These are phyloP conservation scores for Archaeoteleia sp. DNA, from an alignment of 2,888 invertebrate species.

Conservation along the genomic window DNA sequence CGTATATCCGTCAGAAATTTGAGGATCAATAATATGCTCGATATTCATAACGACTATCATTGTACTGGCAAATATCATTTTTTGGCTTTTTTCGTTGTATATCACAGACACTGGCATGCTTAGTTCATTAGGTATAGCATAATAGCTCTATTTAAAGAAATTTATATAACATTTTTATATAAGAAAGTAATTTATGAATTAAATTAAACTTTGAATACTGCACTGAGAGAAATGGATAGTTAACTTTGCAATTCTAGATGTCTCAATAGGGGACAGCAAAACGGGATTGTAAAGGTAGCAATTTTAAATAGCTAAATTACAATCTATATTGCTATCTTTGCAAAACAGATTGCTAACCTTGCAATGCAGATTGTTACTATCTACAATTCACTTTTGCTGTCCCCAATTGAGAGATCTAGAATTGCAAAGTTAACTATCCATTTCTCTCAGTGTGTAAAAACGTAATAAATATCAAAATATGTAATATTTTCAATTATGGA, in stretches of 20 bases:
- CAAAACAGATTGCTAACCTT: too few species aligned
- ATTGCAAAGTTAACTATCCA: too few species aligned
- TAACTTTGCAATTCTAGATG: too few species aligned
- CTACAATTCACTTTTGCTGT: too few species aligned
- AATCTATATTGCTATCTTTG: too few species aligned
- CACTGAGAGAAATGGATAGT: too few species aligned
- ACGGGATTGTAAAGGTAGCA: too few species aligned
- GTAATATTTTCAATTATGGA: background rate
- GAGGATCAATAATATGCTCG: slow-evolving; percentile 80
- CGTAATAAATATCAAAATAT: background rate
- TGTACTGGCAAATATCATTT: slow-evolving; percentile 81
- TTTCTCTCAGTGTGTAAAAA: background rate
- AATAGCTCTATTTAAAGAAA: slow-evolving; percentile 77
- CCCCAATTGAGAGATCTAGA: too few species aligned
- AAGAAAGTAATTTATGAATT: background rate
- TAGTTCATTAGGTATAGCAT: slow-evolving; percentile 79
- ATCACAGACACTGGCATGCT: slow-evolving; percentile 79
- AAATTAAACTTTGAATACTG: background rate
- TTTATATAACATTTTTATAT: background rate
- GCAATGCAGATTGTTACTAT: too few species aligned
- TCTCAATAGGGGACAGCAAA: too few species aligned
- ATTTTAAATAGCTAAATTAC: too few species aligned
- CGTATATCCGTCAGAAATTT: slow-evolving; percentile 84
- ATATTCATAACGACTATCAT: slow-evolving; percentile 81
- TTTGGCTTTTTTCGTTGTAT: slow-evolving; percentile 81